Evolutionary conservation across 2,797 vertebrate species (phyloP).

Genomic region (Arctocebus calabarensis): DNA sequence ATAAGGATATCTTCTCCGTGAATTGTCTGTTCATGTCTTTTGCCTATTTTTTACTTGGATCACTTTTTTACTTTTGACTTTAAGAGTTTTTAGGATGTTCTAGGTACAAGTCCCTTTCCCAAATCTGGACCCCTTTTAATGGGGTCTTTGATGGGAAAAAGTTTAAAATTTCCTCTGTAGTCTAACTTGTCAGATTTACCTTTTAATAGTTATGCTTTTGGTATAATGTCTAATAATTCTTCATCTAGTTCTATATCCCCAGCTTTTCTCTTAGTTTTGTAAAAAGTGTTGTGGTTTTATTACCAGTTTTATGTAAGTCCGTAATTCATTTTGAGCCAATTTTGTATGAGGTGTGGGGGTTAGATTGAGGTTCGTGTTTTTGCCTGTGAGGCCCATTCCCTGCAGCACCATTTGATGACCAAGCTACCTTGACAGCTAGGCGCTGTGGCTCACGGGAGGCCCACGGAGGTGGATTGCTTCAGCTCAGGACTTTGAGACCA

Average conservation of each 20-base stretch:
- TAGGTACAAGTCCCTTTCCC: not conserved
- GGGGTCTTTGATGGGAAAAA: not conserved
- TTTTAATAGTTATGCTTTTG: not conserved
- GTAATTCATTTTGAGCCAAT: not conserved
- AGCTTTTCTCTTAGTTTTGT: not conserved
- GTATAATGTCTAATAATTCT: not conserved
- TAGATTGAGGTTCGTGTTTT: not conserved
- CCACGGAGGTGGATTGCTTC: no score
- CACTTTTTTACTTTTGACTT: constrained; percentile 7
- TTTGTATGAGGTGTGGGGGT: not conserved
- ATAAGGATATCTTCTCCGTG: not conserved
- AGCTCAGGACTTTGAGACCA: no score
- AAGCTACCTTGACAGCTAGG: no score
- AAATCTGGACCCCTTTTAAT: not conserved
- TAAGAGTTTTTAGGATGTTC: not conserved
- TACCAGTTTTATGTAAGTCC: not conserved
- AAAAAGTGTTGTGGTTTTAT: not conserved
- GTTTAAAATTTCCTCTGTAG: not conserved
- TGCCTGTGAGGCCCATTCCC: not conserved
- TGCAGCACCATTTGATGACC: not conserved
- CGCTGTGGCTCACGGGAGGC: no score
- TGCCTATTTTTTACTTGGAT: not conserved
- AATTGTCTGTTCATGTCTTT: not conserved
- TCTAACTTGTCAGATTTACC: not conserved
- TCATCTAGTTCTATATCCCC: not conserved